Evolutionary conservation across 1,140 invertebrate species (phyloP), one percentile per base, ranked within the genome.

Genomic region (Neoseiulus cucumeris): DNA sequence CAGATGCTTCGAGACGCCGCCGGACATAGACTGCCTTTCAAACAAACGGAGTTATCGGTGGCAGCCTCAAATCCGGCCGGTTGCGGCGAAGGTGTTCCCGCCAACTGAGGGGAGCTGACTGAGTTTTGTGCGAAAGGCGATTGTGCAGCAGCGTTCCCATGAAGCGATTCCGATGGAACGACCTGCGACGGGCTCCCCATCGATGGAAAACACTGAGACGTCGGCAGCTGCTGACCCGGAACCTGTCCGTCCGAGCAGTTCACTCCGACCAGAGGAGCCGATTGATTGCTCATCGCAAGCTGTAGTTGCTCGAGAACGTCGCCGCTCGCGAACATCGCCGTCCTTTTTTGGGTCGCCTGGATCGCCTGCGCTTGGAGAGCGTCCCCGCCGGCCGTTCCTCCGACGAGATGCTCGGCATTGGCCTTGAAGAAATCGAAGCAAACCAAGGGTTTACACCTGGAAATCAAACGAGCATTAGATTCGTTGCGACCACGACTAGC

Each of bases 401-500:
- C 33, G 33, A 39, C 33, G 33, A 59, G 25, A 9, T 59, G 51
- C 9, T 59, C 25, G 51, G 25, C 33, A 25, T 59, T 59, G 4
- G 51, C 25, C 33, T 59, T 59, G 22, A 59, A 59, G 2, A 59
- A 33, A 59, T 59, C 51, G 51, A 59, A 25, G 22, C 33, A 59
- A n/a, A 59, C 33, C 51, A 25, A 25, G 25, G 51, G 51, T 33
- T 59, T 59, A 59, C 51, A 59, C 22, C 51, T 59, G 51, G 17
- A 59, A 25, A 59, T 20, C 14, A 59, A 25, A 59, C 14, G 2
- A 25, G 33, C 14, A 28, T 59, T 47, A 14, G 7, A 14, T 47
- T 4, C 7, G 33, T 59, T 5, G 22, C 33, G 33, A 5, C 25
- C 22, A 59, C 22, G 45, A 47, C 18, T 47, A 28, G 45, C 5